These are phyloP conservation scores for Ibycter americanus DNA, from an alignment of 2,797 vertebrate genomes.

Conservation along the genomic window DNA sequence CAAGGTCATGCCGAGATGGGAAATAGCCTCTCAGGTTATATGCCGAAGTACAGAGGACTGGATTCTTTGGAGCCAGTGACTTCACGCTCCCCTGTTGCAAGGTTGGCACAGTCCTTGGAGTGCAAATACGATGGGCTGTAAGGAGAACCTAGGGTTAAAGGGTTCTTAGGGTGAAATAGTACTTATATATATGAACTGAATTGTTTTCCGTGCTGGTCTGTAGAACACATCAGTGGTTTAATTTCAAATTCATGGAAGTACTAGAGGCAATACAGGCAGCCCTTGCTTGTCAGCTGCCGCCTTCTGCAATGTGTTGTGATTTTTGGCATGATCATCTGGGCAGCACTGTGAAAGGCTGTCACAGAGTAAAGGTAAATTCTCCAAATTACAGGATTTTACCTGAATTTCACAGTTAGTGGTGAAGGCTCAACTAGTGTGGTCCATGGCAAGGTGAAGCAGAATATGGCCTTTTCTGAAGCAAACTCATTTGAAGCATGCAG, in stretches of 20 bases:
- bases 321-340: not conserved
- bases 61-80: not conserved
- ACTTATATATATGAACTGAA: not conserved
- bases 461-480: not conserved
- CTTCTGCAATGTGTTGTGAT: not conserved
- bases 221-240: not conserved
- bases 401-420: not conserved
- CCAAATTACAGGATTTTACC: not conserved
- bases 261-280: not conserved
- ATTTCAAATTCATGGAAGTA: not conserved
- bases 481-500: not conserved
- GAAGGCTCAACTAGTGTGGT: not conserved
- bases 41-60: not conserved
- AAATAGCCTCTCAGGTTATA: not conserved
- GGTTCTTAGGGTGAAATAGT: not conserved
- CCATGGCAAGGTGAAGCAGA: not conserved
- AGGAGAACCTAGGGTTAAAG: not conserved
- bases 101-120: not conserved
- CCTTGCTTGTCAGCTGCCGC: not conserved
- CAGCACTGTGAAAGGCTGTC: not conserved
- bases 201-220: not conserved
- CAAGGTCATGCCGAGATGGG: not conserved
- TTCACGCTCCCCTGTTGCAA: not conserved
- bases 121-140: not conserved
- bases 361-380: not conserved